Evolutionary conservation across 2,888 invertebrate genomes (phyloP), one percentile per base, ranked within the genome.

Genomic region (Limnephilus lunatus): DNA sequence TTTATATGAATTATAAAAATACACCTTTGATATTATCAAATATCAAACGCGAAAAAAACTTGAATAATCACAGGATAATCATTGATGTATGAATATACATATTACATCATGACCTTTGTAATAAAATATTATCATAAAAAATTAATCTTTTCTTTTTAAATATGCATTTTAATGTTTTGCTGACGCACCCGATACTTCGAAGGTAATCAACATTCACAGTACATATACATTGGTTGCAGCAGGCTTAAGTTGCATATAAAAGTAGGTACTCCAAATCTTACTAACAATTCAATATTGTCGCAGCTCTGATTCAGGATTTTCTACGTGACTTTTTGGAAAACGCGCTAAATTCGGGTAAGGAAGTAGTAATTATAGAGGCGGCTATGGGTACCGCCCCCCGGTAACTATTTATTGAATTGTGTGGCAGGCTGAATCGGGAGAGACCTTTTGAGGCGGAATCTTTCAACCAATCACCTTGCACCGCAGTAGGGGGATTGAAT

Each of bases 121-220:
- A 25, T n/a, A 2, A 25, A 68, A 68, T 68, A 68, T n/a, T 68
- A 25, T 68, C 68, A n/a, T 68, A 68, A 68, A 68, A 68, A 68
- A 68, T 7, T 5, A 25, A 7, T 68, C 68, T 25, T 68, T 68
- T 25, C 25, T 7, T 68, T 68, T 68, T n/a, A 25, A 68, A 25
- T 25, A 0, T 68, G n/a, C 25, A 68, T 68, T 68, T 68, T 9
- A n/a, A 68, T 68, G 25, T 9, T 25, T n/a, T 9, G 68, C 68
- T 68, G 94, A 94, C 93, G 93, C 92, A 91, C 83, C 92, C 93
- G 89, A 90, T 93, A 91, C 92, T 19, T 4, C 53, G 39, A 68
- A 82, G 39, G 48, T n/a, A 44, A 87, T 87, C 32, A 88, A 68
- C 39, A 88, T 68, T 88, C 88, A 53, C 7, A n/a, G 68, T 68